phyloP scores from a whole-genome alignment of 2,113 vertebrate species.

The Microtus ochrogaster region DNA sequence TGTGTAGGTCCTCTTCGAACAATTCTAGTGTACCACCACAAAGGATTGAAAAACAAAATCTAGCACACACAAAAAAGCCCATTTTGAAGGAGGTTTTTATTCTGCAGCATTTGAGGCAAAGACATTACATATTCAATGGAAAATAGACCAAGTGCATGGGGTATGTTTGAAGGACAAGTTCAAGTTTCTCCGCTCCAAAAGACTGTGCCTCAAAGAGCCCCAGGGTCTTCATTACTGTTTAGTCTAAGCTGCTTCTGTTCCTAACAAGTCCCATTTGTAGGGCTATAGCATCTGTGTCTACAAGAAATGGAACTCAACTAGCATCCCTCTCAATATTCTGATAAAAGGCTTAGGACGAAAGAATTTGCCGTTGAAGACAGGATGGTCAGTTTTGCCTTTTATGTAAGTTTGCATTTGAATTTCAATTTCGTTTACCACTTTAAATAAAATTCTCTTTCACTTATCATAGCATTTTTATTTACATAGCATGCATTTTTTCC shows the following conservation, averaged over 20 bases:
- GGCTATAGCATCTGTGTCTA: neutral
- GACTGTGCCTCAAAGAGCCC: neutral
- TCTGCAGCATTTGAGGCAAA: constrained; percentile 1
- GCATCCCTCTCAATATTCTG: constrained; percentile 25
- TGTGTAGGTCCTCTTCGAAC: neutral
- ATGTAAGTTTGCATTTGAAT: neutral
- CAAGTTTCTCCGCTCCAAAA: neutral
- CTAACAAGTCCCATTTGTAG: constrained; percentile 1
- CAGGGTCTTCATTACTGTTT: constrained; percentile 21
- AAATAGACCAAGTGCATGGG: neutral
- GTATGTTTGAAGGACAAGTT: neutral
- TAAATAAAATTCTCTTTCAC: neutral
- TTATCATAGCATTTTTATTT: constrained; percentile 46
- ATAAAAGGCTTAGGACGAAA: neutral
- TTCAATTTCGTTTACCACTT: constrained; percentile 48
- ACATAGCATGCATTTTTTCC: neutral
- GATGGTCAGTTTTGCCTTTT: constrained; percentile 28
- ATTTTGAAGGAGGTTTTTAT: constrained; percentile 21
- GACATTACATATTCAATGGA: constrained; percentile 28
- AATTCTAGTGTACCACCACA: neutral
- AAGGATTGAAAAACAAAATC: constrained; percentile 33
- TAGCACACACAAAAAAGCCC: neutral
- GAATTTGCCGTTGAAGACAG: neutral
- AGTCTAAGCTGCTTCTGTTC: constrained; percentile 57
- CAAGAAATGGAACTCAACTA: neutral